Evolutionary conservation across 2,888 invertebrate species (phyloP), one percentile per base, ranked within the genome.

Genomic region (Dichetophora obliterata): DNA sequence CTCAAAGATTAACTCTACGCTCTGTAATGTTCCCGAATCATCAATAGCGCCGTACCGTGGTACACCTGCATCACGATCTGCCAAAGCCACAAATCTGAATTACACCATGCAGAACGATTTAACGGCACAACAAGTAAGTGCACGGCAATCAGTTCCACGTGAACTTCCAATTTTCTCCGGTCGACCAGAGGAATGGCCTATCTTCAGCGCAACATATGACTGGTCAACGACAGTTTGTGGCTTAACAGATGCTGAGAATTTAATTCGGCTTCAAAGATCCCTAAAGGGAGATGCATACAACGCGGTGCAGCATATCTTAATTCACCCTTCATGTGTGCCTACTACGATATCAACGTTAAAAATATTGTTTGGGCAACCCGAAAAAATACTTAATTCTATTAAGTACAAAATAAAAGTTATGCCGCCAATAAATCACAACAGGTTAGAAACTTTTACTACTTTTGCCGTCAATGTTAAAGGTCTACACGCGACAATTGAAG

Each of bases 151-250:
- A 1, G 24, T 27, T 5, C 61, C 61, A 22, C 19, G 24, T 5
- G 61, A 61, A 61, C 9, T 61, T 19, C 61, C 61, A 22, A 24
- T 9, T 3, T 61, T 61, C 16, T 61, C 61, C 27, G 61, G 61
- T 16, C 27, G 24, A 5, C 31, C 61, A 16, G 61, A 61, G 31
- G 61, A 61, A 31, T 19, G 43, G 43, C 43, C 43, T 14, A 43
- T 43, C 14, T 79, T 79, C 27, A 72, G 71, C 50, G 70, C 78
- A 14, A 76, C 78, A 14, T 80, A 66, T 43, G 72, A 77, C 24
- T 77, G 78, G 80, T 78, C 78, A 24, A 80, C 79, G 14, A 8
- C 70, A 1, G 74, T 79, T 16, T 79, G 79, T 22, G 78, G 76
- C 19, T 31, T 80, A 27, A 79, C 79, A 14, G 77, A 79, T 59